Evolutionary conservation across 1,140 invertebrate species (phyloP), one percentile per base, ranked within the genome.

Genomic region (Drosophila setifemur): DNA sequence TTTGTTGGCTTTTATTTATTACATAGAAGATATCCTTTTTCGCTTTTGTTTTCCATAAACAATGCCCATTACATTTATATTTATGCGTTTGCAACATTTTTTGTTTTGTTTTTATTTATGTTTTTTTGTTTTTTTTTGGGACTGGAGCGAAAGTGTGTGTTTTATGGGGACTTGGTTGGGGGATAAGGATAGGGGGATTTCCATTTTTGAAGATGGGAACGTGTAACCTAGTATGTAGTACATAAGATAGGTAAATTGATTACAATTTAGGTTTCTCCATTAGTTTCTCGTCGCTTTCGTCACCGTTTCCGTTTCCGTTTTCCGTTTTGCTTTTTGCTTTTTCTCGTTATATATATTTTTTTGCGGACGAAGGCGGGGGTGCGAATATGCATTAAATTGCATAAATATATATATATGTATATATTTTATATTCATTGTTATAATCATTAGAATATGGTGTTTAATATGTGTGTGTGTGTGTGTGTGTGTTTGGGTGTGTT

Each of bases 181-280:
- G 28, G 29, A 12, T 14, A 12, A 21, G 23, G 42, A n/a, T 23
- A 64, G n/a, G 16, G 26, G 16, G 29, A n/a, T 39, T 58, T 37
- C 18, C 14, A 37, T 37, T 9, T 18, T 18, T 37, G 7, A 14
- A 14, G 14, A 1, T 40, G 42, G 54, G 39, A 21, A 40, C 33
- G 45, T 73, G 64, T 75, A 29, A 42, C 55, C 60, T 79, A 79
- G 55, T 54, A 55, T 28, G 28, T 64, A 64, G 40, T 69, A 73
- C 33, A 69, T 73, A 69, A 79, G 71, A 71, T 79, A 81, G 71
- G 57, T 81, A 75, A 81, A 81, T 81, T 70, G 71, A 71, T 72
- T 82, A 82, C 44, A 81, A 42, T 75, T 75, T 53, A 79, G 43
- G 39, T 55, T 55, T 45, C 45, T 64, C 45, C 63, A 61, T 73